Evolutionary conservation across 2,888 invertebrate species (phyloP).

Genomic region (Amphiduros pacificus): DNA sequence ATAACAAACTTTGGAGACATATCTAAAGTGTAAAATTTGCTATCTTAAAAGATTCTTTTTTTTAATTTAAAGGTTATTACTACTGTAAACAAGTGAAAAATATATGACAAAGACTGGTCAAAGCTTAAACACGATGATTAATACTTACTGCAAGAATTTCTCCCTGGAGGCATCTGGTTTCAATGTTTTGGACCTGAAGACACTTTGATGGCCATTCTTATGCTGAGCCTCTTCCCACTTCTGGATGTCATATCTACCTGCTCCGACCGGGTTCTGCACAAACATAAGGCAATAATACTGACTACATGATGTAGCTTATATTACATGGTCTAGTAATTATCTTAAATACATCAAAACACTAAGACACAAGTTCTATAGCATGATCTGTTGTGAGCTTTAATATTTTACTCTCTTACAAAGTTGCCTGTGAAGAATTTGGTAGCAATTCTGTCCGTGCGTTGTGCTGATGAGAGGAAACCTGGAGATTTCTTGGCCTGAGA

Average conservation of each 20-base stretch:
- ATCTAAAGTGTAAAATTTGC: neutral
- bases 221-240: slow-evolving; percentile 53
- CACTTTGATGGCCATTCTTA: slow-evolving; percentile 53
- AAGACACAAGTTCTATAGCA: no score
- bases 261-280: slow-evolving; percentile 58
- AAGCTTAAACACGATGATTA: neutral
- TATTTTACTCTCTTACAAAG: slow-evolving; percentile 47
- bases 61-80: neutral
- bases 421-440: slow-evolving; percentile 57
- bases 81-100: neutral
- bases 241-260: slow-evolving; percentile 58
- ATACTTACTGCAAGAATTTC: slow-evolving; percentile 48
- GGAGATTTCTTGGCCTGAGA: slow-evolving; percentile 40
- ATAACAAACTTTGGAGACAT: no score
- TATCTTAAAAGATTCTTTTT: neutral
- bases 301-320: no score
- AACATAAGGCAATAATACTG: no score
- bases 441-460: slow-evolving; percentile 51
- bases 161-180: slow-evolving; percentile 41
- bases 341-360: no score
- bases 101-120: neutral
- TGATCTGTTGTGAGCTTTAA: neutral
- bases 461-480: slow-evolving; percentile 52
- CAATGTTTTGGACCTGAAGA: slow-evolving; percentile 52
- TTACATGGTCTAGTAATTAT: no score